These are phyloP conservation scores for Watsonalla cultraria DNA, from an alignment of 2,888 invertebrate species.

Conservation along the genomic window DNA sequence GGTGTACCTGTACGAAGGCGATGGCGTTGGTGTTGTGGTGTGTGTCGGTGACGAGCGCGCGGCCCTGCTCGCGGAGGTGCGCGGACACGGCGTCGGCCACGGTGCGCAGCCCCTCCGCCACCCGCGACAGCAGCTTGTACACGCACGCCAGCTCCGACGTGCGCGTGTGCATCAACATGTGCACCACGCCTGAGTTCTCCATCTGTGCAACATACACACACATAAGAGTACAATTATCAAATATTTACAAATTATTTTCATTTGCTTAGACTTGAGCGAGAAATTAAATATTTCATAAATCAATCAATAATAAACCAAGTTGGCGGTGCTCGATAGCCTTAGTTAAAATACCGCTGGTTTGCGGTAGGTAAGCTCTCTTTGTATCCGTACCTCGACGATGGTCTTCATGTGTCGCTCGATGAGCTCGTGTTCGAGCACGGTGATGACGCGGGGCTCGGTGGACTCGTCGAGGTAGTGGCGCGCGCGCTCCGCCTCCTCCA, in stretches of 20 bases:
- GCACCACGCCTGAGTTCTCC: slow-evolving; percentile 99
- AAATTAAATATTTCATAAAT: no score
- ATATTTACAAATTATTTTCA: no score
- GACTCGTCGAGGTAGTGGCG: slow-evolving; percentile 98
- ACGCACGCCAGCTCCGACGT: slow-evolving; percentile 98
- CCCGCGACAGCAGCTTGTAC: slow-evolving; percentile 97
- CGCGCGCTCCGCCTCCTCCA: slow-evolving; percentile 98
- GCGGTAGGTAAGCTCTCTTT: no score
- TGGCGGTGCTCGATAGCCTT: no score
- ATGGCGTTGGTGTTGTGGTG: slow-evolving; percentile 95
- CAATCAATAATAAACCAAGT: no score
- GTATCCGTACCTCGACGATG: slow-evolving; percentile 62
- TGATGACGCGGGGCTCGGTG: slow-evolving; percentile 96
- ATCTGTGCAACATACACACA: slow-evolving; percentile 78
- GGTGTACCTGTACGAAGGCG: slow-evolving; percentile 86
- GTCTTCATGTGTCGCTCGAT: slow-evolving; percentile 99
- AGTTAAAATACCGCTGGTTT: no score
- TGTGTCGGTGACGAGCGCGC: slow-evolving; percentile 95
- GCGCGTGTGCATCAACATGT: slow-evolving; percentile 98
- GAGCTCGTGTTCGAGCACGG: slow-evolving; percentile 98
- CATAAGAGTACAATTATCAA: neutral
- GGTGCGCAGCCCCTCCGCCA: slow-evolving; percentile 94
- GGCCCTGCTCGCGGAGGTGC: slow-evolving; percentile 96
- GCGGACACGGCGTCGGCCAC: slow-evolving; percentile 97
- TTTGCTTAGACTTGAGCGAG: no score